Base-by-base conservation (phyloP, 2,797 vertebrate genomes). In the Spinibarbus caldwelli region DNA sequence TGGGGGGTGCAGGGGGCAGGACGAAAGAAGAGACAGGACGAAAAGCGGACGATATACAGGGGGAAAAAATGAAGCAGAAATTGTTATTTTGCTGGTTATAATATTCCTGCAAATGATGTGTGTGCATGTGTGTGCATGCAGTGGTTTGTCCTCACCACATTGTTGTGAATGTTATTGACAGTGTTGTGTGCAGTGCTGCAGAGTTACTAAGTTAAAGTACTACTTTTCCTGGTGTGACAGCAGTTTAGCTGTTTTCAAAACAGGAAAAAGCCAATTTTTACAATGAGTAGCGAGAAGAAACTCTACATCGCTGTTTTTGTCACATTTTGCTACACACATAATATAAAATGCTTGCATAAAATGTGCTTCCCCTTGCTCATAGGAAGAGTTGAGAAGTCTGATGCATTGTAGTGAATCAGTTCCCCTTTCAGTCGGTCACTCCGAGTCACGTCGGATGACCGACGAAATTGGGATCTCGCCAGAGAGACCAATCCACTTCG, bases 41-140 rank as follows among this genome's bases (percentile, higher is more conserved):
- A n/a, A 80, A 80, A 81, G 73, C 66, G 14, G 66, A 70, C 43
- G 41, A 34, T 49, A 80, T 64, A 68, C 47, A 14, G 36, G 45
- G 67, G 54, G 5, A n/a, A 12, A 80, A 67, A 88, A 77, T 78
- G 82, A 86, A 71, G 71, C 77, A 81, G 85, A 71, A 77, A 88
- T 76, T 52, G 87, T 52, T 80, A 29, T 75, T 87, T 75, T 70
- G 41, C n/a, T 7, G 41, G 59, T 62, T 82, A 85, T 85, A 80
- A 70, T 73, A 71, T 78, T 76, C 36, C 43, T 34, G 45, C 26
- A 64, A 78, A 78, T 52, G 66, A 54, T 45, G 80, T 77, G n/a
- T 85, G 41, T 84, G n/a, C 49, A 41, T 79, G 59, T 83, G 62
- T 45, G 68, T 59, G 43, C 2, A 2, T 89, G 67, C 77, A 57